Percentiles rank a stretch among this genome's conserved stretches.
Evolutionary conservation across 2,888 invertebrate species (phyloP).

Genomic region (Cinara cedri): DNA sequence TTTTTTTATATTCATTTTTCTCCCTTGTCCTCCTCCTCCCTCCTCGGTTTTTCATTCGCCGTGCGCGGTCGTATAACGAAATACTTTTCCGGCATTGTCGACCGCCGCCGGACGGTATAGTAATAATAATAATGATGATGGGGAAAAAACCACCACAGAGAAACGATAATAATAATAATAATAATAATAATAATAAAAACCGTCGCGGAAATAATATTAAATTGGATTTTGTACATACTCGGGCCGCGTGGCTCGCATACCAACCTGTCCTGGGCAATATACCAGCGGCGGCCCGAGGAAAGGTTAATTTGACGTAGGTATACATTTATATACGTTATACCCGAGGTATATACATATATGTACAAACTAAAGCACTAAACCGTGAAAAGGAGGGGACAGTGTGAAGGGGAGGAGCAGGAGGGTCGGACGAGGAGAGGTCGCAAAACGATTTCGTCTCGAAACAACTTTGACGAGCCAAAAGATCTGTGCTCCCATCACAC

Average conservation of each 20-base stretch:
- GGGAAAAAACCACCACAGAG: background rate
- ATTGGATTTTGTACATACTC: conserved; percentile 25
- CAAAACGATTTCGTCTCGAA: conserved; percentile 36
- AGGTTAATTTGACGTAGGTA: background rate
- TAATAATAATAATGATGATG: background rate
- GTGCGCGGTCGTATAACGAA: background rate
- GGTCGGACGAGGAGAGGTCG: background rate
- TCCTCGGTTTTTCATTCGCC: background rate
- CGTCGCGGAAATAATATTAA: conserved; percentile 19
- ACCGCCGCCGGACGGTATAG: conserved; percentile 23
- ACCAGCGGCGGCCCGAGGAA: background rate
- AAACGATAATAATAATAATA: conserved; percentile 1
- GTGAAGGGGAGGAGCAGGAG: too few relatives aligned
- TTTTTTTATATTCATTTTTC: too few relatives aligned
- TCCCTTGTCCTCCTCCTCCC: background rate
- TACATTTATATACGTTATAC: background rate
- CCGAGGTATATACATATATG: conserved; percentile 2
- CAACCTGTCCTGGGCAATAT: too few relatives aligned
- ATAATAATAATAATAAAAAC: conserved; percentile 1
- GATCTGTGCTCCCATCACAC: too few relatives aligned
- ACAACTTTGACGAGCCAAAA: background rate
- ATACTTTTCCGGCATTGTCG: background rate
- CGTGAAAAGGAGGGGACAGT: background rate
- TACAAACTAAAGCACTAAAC: conserved; percentile 19
- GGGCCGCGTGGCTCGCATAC: background rate